Conservation (phyloP, 2,797 vertebrate species). For the Acomys russatus region DNA sequence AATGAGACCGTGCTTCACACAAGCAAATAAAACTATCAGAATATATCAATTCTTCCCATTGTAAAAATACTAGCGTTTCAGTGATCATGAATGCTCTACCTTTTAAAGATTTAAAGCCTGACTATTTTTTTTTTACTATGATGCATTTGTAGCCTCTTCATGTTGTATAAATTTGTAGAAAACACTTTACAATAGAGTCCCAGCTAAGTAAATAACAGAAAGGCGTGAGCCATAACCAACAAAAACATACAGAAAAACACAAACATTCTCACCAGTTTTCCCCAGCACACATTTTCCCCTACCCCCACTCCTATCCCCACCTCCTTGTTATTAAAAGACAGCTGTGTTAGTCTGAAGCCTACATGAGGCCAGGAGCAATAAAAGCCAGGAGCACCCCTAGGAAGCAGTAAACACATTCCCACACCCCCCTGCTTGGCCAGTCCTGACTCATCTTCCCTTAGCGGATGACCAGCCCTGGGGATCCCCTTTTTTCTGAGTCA, state of each 20-base stretch:
- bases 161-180: neutral
- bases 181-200: neutral
- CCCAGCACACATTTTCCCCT: neutral
- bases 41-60: neutral
- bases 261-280: conserved; percentile 29
- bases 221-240: conserved; percentile 33
- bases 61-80: neutral
- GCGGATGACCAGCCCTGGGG: too few species aligned
- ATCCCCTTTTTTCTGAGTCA: neutral
- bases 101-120: conserved; percentile 34
- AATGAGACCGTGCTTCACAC: neutral
- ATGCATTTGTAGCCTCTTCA: neutral
- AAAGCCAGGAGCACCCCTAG: neutral
- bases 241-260: conserved; percentile 11
- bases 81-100: neutral
- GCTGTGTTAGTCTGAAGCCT: conserved; percentile 52
- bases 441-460: neutral
- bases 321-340: conserved; percentile 23
- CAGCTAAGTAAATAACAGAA: conserved; percentile 46
- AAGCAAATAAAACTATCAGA: neutral
- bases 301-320: neutral
- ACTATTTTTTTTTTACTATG: neutral
- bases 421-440: conserved; percentile 33
- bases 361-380: neutral
- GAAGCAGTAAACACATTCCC: conserved; percentile 43